These are phyloP conservation scores for Hesperia comma DNA, from an alignment of 2,888 invertebrate genomes.

Conservation along the genomic window DNA sequence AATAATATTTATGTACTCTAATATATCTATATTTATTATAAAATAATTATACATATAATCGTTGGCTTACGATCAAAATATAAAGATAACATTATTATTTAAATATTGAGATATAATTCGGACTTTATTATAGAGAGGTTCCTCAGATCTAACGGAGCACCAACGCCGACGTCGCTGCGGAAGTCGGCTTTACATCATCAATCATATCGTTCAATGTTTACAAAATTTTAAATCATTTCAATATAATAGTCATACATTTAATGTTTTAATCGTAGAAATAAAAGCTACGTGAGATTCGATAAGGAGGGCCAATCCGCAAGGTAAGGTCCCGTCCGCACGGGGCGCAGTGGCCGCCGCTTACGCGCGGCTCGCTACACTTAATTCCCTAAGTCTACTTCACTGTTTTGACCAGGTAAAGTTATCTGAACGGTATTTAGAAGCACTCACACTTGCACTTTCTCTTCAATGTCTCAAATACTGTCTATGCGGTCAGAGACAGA, in stretches of 20 bases:
- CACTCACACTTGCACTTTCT: too few species aligned
- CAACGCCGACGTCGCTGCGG: background rate
- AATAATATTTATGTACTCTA: slow-evolving; percentile 6
- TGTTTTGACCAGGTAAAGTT: too few species aligned
- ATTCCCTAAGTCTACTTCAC: too few species aligned
- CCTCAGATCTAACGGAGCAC: slow-evolving; percentile 31
- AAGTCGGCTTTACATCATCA: too few species aligned
- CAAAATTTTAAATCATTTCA: background rate
- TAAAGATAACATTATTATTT: slow-evolving; percentile 20
- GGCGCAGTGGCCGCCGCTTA: too few species aligned
- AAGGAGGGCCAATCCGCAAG: background rate
- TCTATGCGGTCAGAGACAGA: too few species aligned
- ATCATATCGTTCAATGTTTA: background rate
- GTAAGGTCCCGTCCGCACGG: background rate
- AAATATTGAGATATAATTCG: slow-evolving; percentile 34
- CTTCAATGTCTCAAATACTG: too few species aligned
- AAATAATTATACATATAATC: slow-evolving; percentile 32
- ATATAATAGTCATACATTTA: background rate
- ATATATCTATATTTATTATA: slow-evolving; percentile 28
- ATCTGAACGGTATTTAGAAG: too few species aligned
- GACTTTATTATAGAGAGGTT: slow-evolving; percentile 36
- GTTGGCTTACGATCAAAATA: slow-evolving; percentile 13
- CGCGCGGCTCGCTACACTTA: too few species aligned
- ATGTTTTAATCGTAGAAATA: background rate
- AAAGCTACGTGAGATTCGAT: background rate